Evolutionary conservation across 53 echinoderm and acorn worm genomes (phyloP), one percentile per base, ranked within the genome.

Genomic region (Holothuria leucospilota): DNA sequence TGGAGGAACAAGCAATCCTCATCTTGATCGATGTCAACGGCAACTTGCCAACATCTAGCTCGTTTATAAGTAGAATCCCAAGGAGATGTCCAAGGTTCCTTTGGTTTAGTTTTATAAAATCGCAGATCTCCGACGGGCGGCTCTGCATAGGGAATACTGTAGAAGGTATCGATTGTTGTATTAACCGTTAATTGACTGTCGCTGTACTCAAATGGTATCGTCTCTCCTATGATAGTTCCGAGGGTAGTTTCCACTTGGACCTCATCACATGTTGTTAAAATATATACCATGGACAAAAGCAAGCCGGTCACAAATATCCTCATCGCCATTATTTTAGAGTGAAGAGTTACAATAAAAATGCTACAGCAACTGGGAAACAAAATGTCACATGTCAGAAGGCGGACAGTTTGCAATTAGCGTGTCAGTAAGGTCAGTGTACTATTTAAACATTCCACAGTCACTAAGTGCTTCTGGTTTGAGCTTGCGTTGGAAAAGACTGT

Each of bases 91-190:
- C 92, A 92, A 14, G 86, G 53, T 28, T 41, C 63, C 56, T 86
- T 89, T 59, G 64, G 71, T 15, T 86, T 29, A 2, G 92, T 89
- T 10, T 80, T 73, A 25, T 39, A 62, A 38, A 92, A 86, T 41
- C 92, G 86, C 52, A 77, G 71, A 12, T 40, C 39, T 11, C 89
- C 92, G 15, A 77, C 52, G 1, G 92, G 92, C 24, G 92, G 86
- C 69, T 92, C 92, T 28, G 92, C 89, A 62, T 83, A 92, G 16
- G 92, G 89, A 16, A 92, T 75, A 59, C 87, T 74, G 68, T 82
- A 51, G 25, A 83, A 68, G 20, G 56, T 87, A 20, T 81, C 81
- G 8, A 81, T 21, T 13, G 81, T 81, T 9, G 81, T 81, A 20
- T 26, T 28, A 18, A 81, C 25, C 1, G 29, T 28, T 13, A 81